Conservation (phyloP, 2,797 vertebrate genomes). For the Labeo calbasu region DNA sequence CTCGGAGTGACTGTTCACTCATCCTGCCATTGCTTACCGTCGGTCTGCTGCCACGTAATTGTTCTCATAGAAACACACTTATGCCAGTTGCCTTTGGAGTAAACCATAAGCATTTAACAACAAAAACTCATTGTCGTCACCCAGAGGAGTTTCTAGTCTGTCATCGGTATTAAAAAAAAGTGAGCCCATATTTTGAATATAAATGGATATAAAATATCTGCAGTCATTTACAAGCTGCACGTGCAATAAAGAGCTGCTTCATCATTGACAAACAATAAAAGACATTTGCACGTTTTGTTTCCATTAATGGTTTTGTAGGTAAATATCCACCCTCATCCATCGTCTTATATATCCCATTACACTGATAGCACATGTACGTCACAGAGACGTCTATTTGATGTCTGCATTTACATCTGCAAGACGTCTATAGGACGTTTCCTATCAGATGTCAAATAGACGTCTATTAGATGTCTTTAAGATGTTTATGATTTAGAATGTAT, state of each 20-base stretch:
- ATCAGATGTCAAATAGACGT: too few relatives aligned
- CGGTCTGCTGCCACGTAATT: conserved; percentile 18
- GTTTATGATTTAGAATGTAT: too few relatives aligned
- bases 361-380: too few relatives aligned
- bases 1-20: conserved; percentile 14
- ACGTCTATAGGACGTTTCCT: too few relatives aligned
- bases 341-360: too few relatives aligned
- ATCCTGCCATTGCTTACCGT: conserved; percentile 26
- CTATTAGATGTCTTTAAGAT: too few relatives aligned
- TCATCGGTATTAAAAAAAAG: not conserved
- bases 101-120: not conserved
- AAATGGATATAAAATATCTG: not conserved
- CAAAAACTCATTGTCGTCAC: not conserved
- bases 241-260: not conserved
- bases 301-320: not conserved
- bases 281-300: not conserved
- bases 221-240: not conserved
- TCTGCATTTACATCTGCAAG: too few relatives aligned
- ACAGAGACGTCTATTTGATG: too few relatives aligned
- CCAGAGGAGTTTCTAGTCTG: not conserved
- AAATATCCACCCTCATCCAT: not conserved
- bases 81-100: not conserved
- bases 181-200: not conserved
- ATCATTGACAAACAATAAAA: not conserved
- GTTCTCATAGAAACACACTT: conserved; percentile 51